A percentile compares a stretch with the other conserved stretches of the same genome.
Evolutionary conservation across 1,140 invertebrate species (phyloP).

Genomic region (Heliconius congener): DNA sequence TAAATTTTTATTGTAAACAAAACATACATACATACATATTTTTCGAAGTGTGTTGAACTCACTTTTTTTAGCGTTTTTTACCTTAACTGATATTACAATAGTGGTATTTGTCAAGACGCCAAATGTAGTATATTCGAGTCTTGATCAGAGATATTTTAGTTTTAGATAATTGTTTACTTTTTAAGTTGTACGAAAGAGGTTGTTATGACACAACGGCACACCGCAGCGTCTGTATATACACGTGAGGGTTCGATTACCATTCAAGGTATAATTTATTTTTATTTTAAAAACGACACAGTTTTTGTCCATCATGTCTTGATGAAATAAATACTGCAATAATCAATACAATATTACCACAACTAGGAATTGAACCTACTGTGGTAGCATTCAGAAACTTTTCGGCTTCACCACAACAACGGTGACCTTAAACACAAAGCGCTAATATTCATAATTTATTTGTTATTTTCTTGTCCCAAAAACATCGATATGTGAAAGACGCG

Average conservation of each 20-base stretch:
- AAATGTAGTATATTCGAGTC: neutral
- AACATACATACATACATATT: neutral
- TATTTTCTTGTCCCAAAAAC: neutral
- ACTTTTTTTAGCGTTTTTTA: neutral
- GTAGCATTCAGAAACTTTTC: too few species aligned
- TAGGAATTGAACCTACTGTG: too few species aligned
- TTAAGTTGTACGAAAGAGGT: too few species aligned
- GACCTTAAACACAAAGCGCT: neutral
- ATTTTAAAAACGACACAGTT: too few species aligned
- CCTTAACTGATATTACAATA: neutral
- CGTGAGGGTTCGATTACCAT: too few species aligned
- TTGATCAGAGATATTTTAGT: neutral
- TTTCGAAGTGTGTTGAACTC: neutral
- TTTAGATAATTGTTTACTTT: too few species aligned
- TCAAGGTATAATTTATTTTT: too few species aligned
- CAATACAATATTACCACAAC: too few species aligned
- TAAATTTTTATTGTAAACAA: neutral
- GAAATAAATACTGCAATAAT: too few species aligned
- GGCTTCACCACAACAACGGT: neutral
- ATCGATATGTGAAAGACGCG: neutral
- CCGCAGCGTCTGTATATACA: too few species aligned
- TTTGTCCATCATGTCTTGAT: too few species aligned
- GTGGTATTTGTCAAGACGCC: neutral
- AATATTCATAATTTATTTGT: conserved; percentile 9
- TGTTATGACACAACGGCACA: too few species aligned